Base-by-base conservation (phyloP, 2,797 vertebrate genomes). In the Clamator glandarius region DNA sequence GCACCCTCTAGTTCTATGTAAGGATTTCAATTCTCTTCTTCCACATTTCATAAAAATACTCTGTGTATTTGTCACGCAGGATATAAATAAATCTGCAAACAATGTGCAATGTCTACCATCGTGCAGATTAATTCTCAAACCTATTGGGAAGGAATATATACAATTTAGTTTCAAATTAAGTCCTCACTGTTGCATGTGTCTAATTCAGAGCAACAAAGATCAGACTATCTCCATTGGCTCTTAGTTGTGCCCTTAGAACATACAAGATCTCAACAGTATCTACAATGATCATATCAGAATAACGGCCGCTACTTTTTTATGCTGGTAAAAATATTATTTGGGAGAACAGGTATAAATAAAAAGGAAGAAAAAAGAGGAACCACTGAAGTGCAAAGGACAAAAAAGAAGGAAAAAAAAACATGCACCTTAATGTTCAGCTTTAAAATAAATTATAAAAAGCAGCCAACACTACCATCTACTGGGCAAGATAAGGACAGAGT, bases 401-500 rank as follows among this genome's bases (percentile, higher is more conserved):
- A 90, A 41, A 80, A 42, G 36, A 42, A 4, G 4, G 36, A 42
- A 81, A 55, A 51, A 25, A 0, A 1, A n/a, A 6, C 19, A 62
- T 1, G 1, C 18, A 58, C 51, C 54, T 69, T 81, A 62, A 90
- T 50, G n/a, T 35, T 79, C 25, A 46, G 70, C 36, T 93, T 77
- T 39, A 93, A 87, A 89, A 95, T 55, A 93, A 66, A 96, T 87
- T 83, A 94, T 74, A 97, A 97, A 97, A 91, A 91, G 69, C 94
- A 97, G 96, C 84, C 97, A 97, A 97, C 81, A 97, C 92, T 96
- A 97, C 98, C 98, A 98, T 98, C 98, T 98, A 97, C 98, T 98
- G 98, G 98, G 93, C 97, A 97, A 97, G 80, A 78, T 54, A 64
- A 95, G 94, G 95, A 97, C 97, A 92, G 93, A 94, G 54, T 83